phyloP scores from a whole-genome alignment of 1,140 invertebrate species.

The Hyposmocoma kahamanoa region DNA sequence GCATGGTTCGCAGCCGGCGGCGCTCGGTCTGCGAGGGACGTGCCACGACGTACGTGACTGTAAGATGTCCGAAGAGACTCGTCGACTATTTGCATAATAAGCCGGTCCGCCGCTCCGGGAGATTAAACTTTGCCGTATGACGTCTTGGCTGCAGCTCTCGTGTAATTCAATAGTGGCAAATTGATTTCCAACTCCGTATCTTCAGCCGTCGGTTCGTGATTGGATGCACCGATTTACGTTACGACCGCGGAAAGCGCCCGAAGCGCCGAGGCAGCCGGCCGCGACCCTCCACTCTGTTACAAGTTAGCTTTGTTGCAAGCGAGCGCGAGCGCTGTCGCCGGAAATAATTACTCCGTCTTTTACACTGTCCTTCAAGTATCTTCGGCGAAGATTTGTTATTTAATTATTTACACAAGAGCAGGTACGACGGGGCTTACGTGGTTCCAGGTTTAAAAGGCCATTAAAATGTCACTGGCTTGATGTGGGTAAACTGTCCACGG shows the following conservation, averaged over 20 bases:
- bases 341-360: conserved; percentile 48
- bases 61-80: conserved; percentile 49
- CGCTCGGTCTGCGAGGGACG: conserved; percentile 1
- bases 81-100: conserved; percentile 65
- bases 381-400: conserved; percentile 24
- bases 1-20: conserved; percentile 4
- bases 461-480: conserved; percentile 58
- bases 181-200: conserved; percentile 52
- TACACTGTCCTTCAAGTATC: conserved; percentile 23
- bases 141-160: conserved; percentile 53
- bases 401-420: conserved; percentile 26
- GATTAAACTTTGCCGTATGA: conserved; percentile 67
- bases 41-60: conserved; percentile 41
- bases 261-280: conserved; percentile 29
- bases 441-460: conserved; percentile 49
- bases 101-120: conserved; percentile 51
- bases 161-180: conserved; percentile 70
- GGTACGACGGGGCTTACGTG: conserved; percentile 27
- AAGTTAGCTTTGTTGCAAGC: conserved; percentile 38
- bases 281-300: conserved; percentile 37
- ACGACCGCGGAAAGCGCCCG: conserved; percentile 20
- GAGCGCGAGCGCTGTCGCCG: conserved; percentile 33
- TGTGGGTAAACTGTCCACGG: conserved; percentile 44
- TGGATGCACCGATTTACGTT: conserved; percentile 47
- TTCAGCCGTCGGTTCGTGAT: conserved; percentile 34